These are phyloP conservation scores for Clanis bilineata DNA, from an alignment of 2,888 invertebrate genomes.

Conservation along the genomic window DNA sequence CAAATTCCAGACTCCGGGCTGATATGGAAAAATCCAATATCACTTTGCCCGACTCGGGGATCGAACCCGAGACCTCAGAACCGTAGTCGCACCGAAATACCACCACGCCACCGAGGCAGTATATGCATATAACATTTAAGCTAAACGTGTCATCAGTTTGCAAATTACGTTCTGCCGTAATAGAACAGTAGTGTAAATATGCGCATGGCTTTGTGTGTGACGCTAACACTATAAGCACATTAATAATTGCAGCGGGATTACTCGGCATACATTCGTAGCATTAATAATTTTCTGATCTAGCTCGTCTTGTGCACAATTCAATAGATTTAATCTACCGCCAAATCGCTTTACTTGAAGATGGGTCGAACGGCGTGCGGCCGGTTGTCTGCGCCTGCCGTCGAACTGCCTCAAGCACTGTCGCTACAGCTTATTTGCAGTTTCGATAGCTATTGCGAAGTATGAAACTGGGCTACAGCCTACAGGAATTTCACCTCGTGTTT, in stretches of 20 bases:
- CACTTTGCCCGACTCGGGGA: no score
- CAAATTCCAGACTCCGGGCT: no score
- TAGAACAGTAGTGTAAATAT: background rate
- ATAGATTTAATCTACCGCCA: slow-evolving; percentile 32
- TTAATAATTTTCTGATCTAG: slow-evolving; percentile 24
- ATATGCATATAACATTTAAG: background rate
- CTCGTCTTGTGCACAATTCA: slow-evolving; percentile 26
- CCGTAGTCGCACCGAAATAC: no score
- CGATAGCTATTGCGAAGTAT: slow-evolving; percentile 13
- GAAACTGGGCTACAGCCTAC: background rate
- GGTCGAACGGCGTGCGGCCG: background rate
- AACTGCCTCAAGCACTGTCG: slow-evolving; percentile 3
- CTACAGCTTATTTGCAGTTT: slow-evolving; percentile 12
- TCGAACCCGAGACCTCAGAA: no score
- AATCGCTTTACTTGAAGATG: slow-evolving; percentile 34
- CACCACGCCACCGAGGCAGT: no score
- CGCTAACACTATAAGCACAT: background rate
- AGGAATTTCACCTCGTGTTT: background rate
- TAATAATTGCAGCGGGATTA: slow-evolving; percentile 5
- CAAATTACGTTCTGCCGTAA: background rate
- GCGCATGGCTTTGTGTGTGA: background rate
- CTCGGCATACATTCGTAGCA: background rate
- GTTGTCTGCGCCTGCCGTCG: slow-evolving; percentile 7
- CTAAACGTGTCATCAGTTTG: background rate
- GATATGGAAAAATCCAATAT: no score